Evolutionary conservation across 2,797 vertebrate species (phyloP), one percentile per base, ranked within the genome.

Genomic region (Anas acuta): DNA sequence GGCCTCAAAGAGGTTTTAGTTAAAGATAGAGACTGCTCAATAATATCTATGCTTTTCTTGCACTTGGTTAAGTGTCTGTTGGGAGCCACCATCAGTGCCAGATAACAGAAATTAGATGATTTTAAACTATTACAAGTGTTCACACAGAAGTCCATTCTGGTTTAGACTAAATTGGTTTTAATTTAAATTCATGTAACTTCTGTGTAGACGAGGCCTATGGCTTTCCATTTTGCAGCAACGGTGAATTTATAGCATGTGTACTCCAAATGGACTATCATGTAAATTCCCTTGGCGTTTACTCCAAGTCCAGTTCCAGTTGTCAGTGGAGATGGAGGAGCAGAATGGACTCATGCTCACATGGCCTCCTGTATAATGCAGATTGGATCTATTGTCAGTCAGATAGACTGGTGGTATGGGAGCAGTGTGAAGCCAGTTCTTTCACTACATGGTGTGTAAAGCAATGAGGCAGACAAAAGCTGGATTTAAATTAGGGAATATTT

Each of bases 341-440:
- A 95, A 95, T 51, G 91, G 93, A 74, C 60, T 8, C 41, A 18
- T 43, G 32, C 82, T 94, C 84, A 69, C 86, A 88, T 66, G 65
- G 80, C 60, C 80, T 94, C 80, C 90, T 93, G 94, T 96, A 81
- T 96, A 95, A 95, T 85, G 93, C 87, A 95, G 95, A 96, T 90
- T 96, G 93, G 81, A 93, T 94, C 96, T 85, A 89, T 95, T 96
- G 95, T 95, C 92, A 92, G 96, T 97, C 96, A 96, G 95, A 97
- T 94, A 94, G 95, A 85, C 95, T 90, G 94, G 88, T 95, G 95
- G 84, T 89, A 87, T 92, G 96, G 93, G 93, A 96, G 90, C 93
- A 92, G 86, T 95, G 90, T 94, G 86, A 96, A 97, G 90, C 96
- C 96, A 95, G 96, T 95, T 97, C 90, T 93, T 94, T 95, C 88